Evolutionary conservation across 2,888 invertebrate genomes (phyloP).

Genomic region (Morpho helenor): DNA sequence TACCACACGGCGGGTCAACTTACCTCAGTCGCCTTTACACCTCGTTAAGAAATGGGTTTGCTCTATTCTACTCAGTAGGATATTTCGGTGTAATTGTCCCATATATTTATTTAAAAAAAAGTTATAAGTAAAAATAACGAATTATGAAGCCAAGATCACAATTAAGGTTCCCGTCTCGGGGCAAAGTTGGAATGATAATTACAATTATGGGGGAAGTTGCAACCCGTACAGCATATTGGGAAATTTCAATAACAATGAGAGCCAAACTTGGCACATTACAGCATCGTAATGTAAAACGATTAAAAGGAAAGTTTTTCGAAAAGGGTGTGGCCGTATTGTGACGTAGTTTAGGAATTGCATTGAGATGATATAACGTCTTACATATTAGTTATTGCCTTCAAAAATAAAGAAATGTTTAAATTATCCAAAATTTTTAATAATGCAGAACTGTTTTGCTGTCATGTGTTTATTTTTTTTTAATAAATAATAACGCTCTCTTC

Average conservation of each 20-base stretch:
- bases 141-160: conserved; percentile 6
- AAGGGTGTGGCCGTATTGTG: conserved; percentile 49
- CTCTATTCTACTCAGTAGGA: neutral
- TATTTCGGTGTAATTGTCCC: neutral
- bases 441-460: too few relatives aligned
- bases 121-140: neutral
- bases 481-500: too few relatives aligned
- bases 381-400: neutral
- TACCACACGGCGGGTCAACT: too few relatives aligned
- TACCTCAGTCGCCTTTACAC: too few relatives aligned
- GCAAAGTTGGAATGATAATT: conserved; percentile 12
- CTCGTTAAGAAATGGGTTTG: neutral
- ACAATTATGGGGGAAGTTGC: conserved; percentile 7
- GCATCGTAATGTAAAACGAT: conserved; percentile 68
- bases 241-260: conserved; percentile 51
- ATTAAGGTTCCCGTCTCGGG: conserved; percentile 6
- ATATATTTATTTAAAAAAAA: neutral
- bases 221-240: conserved; percentile 36
- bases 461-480: too few relatives aligned
- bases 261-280: conserved; percentile 61
- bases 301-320: conserved; percentile 71
- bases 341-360: conserved; percentile 28
- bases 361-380: conserved; percentile 42
- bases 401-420: too few relatives aligned
- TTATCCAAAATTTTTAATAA: too few relatives aligned